These are phyloP conservation scores for Grapholita molesta DNA, from an alignment of 1,140 invertebrate species.

Conservation along the genomic window DNA sequence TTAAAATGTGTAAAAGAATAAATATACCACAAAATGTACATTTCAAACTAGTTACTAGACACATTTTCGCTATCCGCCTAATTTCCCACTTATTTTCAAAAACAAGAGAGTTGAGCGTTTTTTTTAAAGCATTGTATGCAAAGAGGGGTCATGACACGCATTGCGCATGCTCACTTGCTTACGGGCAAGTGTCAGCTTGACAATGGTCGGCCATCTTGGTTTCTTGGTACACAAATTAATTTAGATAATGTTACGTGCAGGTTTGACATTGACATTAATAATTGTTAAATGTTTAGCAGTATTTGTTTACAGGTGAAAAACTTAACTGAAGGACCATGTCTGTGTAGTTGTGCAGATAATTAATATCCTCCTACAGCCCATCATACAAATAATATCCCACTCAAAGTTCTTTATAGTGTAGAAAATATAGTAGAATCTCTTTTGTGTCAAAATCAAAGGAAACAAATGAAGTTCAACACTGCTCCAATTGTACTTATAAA, in stretches of 20 bases:
- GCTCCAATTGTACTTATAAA: too few relatives aligned
- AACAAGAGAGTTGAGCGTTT: slow-evolving; percentile 16
- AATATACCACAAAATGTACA: not conserved
- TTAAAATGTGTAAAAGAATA: not conserved
- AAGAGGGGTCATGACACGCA: slow-evolving; percentile 60
- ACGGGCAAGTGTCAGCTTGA: slow-evolving; percentile 60
- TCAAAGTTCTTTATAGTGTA: too few relatives aligned
- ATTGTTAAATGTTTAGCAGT: not conserved
- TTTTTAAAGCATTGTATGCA: slow-evolving; percentile 65
- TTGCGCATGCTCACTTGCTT: slow-evolving; percentile 63
- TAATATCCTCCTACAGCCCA: too few relatives aligned
- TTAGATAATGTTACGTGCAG: slow-evolving; percentile 5
- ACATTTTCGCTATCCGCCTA: not conserved
- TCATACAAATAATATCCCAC: too few relatives aligned
- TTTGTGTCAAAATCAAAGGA: too few relatives aligned
- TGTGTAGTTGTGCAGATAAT: too few relatives aligned
- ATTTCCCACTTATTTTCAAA: slow-evolving; percentile 6
- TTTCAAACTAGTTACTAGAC: too few relatives aligned
- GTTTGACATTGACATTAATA: slow-evolving; percentile 6
- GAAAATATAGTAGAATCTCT: too few relatives aligned
- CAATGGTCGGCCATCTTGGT: slow-evolving; percentile 38
- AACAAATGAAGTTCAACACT: too few relatives aligned
- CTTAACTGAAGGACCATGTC: too few relatives aligned
- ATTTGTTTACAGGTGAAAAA: too few relatives aligned
- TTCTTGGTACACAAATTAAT: slow-evolving; percentile 1